Conservation (phyloP, 2,888 invertebrate genomes). For the Spialia ferax region DNA sequence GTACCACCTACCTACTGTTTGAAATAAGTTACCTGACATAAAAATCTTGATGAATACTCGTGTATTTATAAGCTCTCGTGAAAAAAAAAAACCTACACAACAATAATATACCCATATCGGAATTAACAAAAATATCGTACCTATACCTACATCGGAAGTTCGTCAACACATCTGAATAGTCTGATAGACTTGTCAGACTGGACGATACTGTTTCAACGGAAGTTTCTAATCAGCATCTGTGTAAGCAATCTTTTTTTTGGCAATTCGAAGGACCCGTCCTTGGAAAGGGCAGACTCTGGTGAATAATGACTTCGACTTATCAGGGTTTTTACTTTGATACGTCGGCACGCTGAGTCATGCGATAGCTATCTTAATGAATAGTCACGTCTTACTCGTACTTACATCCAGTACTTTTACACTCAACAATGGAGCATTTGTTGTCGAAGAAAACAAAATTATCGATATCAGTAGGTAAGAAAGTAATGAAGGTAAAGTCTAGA, state of each 20-base stretch:
- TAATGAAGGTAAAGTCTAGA: too few relatives aligned
- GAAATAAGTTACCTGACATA: too few relatives aligned
- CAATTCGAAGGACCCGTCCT: slow-evolving; percentile 34
- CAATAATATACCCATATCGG: too few relatives aligned
- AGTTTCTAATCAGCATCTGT: slow-evolving; percentile 26
- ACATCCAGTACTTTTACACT: slow-evolving; percentile 13
- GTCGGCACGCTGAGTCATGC: slow-evolving; percentile 35
- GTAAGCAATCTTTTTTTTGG: slow-evolving; percentile 34
- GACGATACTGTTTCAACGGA: not conserved
- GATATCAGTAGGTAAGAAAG: too few relatives aligned
- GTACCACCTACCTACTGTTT: too few relatives aligned
- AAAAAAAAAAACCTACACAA: too few relatives aligned
- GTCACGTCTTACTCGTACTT: slow-evolving; percentile 19
- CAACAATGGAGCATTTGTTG: not conserved
- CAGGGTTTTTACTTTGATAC: slow-evolving; percentile 36
- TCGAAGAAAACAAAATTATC: not conserved
- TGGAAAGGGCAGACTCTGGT: slow-evolving; percentile 27
- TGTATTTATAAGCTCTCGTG: too few relatives aligned
- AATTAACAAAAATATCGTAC: too few relatives aligned
- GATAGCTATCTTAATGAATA: slow-evolving; percentile 35
- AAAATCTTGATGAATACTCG: too few relatives aligned
- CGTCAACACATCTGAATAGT: too few relatives aligned
- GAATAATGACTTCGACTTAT: slow-evolving; percentile 36
- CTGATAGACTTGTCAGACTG: not conserved
- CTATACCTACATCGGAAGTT: too few relatives aligned